Evolutionary conservation across 64 coral and sea anemone genomes (phyloP), one percentile per base, ranked within the genome.

Genomic region (Platygyra sinensis): DNA sequence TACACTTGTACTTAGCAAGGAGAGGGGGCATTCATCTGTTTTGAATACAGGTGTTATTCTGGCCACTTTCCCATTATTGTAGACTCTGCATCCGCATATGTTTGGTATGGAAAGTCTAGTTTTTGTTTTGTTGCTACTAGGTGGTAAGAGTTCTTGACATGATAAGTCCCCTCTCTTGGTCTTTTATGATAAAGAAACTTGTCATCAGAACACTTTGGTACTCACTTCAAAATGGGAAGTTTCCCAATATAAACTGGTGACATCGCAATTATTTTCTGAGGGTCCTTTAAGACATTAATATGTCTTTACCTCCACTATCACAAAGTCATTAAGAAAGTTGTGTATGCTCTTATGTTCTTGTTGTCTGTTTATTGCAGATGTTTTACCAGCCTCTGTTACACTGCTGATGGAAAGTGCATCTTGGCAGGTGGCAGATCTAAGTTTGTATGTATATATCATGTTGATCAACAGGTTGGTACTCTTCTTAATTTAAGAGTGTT

Each of bases 381-480:
- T 86, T 98, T 95, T 91, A 90, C 93, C n/a, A 98, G 96, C 60
- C 27, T 98, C 13, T 95, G 96, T 79, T 98, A 98, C 39, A 95
- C 94, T 20, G 96, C 96, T 65, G 96, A 98, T 83, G 96, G 96
- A 0, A 86, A 95, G 30, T 95, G 94, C 80, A 62, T 95, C 49
- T 79, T 98, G 6, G 96, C 96, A 59, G 96, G 94, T 52, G 96
- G 96, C 30, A 75, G 94, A 39, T 95, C 96, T 27, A 98, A 95
- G 54, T 85, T 93, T 75, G 88, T 98, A 36, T 98, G 96, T 62
- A 95, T 98, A 42, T 98, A 98, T 84, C 82, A 98, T 28, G 88
- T 98, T 5, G 63, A 88, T 61, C 93, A 98, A 77, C 94, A 98
- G 94, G 96, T 98, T 63, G 62, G 63, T 49, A 32, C 27, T n/a